Base-by-base conservation (phyloP, 2,888 invertebrate genomes). In the Nesidiocoris tenuis region DNA sequence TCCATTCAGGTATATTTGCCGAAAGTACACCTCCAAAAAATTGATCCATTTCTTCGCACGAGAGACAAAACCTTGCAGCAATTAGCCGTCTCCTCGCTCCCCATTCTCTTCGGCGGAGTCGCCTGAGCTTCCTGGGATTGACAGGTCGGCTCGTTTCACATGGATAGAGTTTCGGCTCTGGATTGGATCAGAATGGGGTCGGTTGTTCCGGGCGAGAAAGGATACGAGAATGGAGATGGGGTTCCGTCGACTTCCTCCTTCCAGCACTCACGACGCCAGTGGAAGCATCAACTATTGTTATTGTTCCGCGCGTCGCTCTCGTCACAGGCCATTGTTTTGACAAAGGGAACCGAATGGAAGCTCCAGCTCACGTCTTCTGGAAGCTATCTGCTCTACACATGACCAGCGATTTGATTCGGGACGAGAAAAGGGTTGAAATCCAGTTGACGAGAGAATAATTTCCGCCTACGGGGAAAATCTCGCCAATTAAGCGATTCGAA, bases 121-220 rank as follows among this genome's bases (percentile, higher is more conserved):
- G 54, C 19, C 23, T 61, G 16, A 54, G 19, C 72, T 25, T 39
- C 39, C 72, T 72, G 72, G 72, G 72, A 72, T 72, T 72, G 72
- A 72, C 72, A 63, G 72, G 72, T 72, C 39, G 72, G 61, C 72
- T 72, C 39, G 72, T 72, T 72, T 72, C 72, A 61, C 72, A 72
- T 72, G 72, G 72, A 21, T 72, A 72, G 72, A 72, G 61, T 72
- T 72, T 61, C 72, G 39, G 39, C 39, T 39, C 39, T 39, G 39
- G 12, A 39, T 39, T 3, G 39, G 39, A 39, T 39, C 5, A 39
- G 39, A 39, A n/a, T n/a, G n/a, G n/a, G n/a, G n/a, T n/a, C n/a
- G n/a, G n/a, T n/a, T n/a, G n/a, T n/a, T n/a, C n/a, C n/a, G n/a
- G n/a, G n/a, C n/a, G n/a, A n/a, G n/a, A n/a, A n/a, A n/a, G n/a